Evolutionary conservation across 2,113 vertebrate species (phyloP).

Genomic region (Copsychus sechellarum): DNA sequence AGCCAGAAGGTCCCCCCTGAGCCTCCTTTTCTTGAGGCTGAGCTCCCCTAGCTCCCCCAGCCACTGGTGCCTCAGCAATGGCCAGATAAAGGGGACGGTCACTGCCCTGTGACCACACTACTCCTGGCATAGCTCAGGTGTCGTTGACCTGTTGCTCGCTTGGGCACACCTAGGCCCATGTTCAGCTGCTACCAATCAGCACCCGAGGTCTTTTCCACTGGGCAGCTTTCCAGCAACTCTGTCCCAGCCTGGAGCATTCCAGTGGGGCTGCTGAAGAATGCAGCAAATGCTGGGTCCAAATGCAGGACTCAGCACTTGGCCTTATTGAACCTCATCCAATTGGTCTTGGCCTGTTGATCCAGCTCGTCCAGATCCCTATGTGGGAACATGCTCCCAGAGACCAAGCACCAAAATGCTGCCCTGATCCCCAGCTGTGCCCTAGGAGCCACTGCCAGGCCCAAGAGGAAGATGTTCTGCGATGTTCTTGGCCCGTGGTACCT

Average conservation of each 20-base stretch:
- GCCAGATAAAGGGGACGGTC: background rate
- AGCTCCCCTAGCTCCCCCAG: background rate
- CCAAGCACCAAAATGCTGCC: background rate
- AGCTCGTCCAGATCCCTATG: background rate
- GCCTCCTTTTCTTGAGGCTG: background rate
- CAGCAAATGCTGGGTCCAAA: background rate
- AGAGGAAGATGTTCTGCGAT: background rate
- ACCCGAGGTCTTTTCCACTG: background rate
- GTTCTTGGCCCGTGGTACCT: conserved; percentile 74
- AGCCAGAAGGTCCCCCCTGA: background rate
- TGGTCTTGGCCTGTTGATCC: background rate
- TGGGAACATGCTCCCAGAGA: background rate
- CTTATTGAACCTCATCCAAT: background rate
- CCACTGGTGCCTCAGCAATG: background rate
- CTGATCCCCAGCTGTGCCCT: rapidly evolving
- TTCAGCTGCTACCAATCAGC: background rate
- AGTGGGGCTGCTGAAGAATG: background rate
- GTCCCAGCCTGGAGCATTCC: background rate
- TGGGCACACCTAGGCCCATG: background rate
- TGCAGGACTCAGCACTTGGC: background rate
- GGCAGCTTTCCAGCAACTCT: background rate
- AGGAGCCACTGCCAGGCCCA: background rate
- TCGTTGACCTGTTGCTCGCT: background rate
- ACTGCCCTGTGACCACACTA: background rate
- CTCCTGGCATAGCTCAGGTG: background rate